A percentile compares a stretch with the other conserved stretches of the same genome.
Conservation (phyloP, 2,113 vertebrate genomes). For the Lipophrys pholis region DNA sequence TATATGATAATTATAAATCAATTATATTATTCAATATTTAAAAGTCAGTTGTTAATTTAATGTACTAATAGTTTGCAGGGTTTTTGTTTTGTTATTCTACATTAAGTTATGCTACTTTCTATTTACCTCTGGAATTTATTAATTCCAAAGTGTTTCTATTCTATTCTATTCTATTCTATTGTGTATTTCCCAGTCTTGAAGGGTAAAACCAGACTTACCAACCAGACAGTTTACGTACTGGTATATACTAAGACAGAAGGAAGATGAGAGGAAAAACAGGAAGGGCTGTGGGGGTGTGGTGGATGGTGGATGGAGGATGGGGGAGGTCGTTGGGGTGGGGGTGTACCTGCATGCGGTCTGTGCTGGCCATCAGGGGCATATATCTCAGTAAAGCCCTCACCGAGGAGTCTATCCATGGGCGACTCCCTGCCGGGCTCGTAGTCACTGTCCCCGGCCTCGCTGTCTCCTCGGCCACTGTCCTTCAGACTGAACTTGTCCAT, state of each 20-base stretch:
- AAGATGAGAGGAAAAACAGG: not conserved
- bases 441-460: slow-evolving; percentile 98
- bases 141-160: no score
- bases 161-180: no score
- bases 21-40: no score
- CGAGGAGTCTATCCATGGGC: slow-evolving; percentile 92
- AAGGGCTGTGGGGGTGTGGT: slow-evolving; percentile 1
- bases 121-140: no score
- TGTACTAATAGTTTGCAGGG: no score
- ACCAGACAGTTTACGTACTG: no score
- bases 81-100: no score
- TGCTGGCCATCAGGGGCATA: slow-evolving; percentile 91
- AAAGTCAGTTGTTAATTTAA: no score
- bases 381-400: slow-evolving; percentile 96
- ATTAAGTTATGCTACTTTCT: no score
- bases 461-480: slow-evolving; percentile 98
- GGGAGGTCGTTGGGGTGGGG: not conserved
- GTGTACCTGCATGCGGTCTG: slow-evolving; percentile 94
- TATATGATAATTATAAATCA: no score
- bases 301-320: slow-evolving; percentile 2
- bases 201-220: no score
- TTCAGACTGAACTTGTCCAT: slow-evolving; percentile 99
- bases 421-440: slow-evolving; percentile 97
- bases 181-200: no score
- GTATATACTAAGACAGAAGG: not conserved